Conservation (phyloP, 1,140 invertebrate genomes). For the Calephelis nemesis region DNA sequence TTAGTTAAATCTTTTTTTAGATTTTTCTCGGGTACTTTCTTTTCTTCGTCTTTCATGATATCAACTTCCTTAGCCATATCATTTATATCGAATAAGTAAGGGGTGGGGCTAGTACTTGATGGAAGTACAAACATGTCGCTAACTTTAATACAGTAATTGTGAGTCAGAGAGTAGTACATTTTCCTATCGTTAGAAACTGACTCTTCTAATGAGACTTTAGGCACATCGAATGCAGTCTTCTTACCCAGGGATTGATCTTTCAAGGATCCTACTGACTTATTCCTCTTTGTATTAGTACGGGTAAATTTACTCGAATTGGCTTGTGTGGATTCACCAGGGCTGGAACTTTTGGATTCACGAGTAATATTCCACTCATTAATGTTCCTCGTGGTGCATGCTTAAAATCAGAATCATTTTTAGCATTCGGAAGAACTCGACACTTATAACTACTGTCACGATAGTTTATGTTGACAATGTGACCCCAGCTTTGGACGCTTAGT, state of each 20-base stretch:
- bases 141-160: constrained; percentile 45
- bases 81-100: constrained; percentile 51
- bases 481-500: no score
- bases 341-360: constrained; percentile 40
- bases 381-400: background rate
- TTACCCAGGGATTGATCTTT: constrained; percentile 39
- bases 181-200: constrained; percentile 40
- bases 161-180: constrained; percentile 39
- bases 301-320: constrained; percentile 43
- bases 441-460: no score
- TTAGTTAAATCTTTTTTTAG: constrained; percentile 46
- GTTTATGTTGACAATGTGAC: no score
- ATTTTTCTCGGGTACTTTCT: constrained; percentile 46
- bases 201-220: constrained; percentile 35
- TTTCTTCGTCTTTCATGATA: constrained; percentile 42
- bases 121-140: constrained; percentile 38
- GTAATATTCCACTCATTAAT: constrained; percentile 50
- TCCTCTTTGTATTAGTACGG: constrained; percentile 38
- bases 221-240: constrained; percentile 26
- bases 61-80: constrained; percentile 51
- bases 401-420: no score
- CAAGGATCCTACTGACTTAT: constrained; percentile 42
- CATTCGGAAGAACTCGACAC: no score
- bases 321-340: constrained; percentile 21
- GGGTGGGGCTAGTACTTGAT: constrained; percentile 23